These are phyloP conservation scores for Nasonia vitripennis DNA, from an alignment of 1,140 invertebrate genomes.

Conservation along the genomic window DNA sequence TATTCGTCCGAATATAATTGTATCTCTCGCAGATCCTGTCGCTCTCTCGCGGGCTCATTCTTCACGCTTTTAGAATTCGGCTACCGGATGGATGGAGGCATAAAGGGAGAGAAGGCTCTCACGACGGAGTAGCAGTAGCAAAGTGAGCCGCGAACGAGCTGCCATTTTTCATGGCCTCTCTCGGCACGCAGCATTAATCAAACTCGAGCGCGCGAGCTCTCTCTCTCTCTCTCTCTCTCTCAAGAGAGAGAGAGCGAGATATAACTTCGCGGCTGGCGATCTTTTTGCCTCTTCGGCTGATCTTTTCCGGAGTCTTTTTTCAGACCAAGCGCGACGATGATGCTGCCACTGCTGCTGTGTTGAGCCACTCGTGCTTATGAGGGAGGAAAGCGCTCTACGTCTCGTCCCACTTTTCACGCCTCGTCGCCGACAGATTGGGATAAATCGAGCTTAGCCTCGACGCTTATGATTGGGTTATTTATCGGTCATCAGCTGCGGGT, in stretches of 20 bases:
- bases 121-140: slow-evolving; percentile 21
- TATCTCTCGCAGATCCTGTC: not conserved
- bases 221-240: not conserved
- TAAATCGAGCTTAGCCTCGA: not conserved
- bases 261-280: slow-evolving; percentile 32
- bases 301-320: slow-evolving; percentile 9
- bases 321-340: not conserved
- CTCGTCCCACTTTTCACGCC: not conserved
- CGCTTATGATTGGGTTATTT: not conserved
- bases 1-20: slow-evolving; percentile 35
- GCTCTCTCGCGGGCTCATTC: slow-evolving; percentile 23
- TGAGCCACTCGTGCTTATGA: not conserved
- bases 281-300: slow-evolving; percentile 16
- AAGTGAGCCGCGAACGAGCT: slow-evolving; percentile 52
- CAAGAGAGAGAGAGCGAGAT: not conserved
- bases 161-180: slow-evolving; percentile 55
- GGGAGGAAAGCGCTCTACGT: not conserved
- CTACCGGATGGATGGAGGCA: not conserved
- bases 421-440: not conserved
- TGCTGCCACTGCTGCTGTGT: not conserved
- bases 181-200: slow-evolving; percentile 57
- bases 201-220: slow-evolving; percentile 22
- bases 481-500: not conserved
- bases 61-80: slow-evolving; percentile 52
- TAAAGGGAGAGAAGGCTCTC: not conserved